Percentiles rank a stretch among this genome's conserved stretches.
phyloP scores from a whole-genome alignment of 2,113 vertebrate genomes.

The Andinoacara biseriatus region DNA sequence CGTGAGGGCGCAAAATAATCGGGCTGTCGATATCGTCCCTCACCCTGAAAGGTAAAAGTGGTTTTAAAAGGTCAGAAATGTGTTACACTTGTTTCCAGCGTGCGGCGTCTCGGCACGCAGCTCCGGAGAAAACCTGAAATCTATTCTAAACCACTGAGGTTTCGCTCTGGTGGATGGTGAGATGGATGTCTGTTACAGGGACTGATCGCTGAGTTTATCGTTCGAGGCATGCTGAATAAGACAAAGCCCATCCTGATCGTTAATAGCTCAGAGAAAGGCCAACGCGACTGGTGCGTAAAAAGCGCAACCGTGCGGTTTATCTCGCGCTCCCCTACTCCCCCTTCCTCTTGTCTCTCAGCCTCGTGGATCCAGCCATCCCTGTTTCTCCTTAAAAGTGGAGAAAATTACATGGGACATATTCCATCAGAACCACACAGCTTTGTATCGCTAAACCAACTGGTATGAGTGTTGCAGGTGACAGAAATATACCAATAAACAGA shows the following conservation, averaged over 20 bases:
- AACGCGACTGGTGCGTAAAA: slow-evolving; percentile 41
- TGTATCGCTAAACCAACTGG: neutral
- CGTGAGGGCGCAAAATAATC: slow-evolving; percentile 40
- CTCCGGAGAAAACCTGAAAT: neutral
- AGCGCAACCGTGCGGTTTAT: slow-evolving; percentile 34
- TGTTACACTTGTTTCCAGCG: neutral
- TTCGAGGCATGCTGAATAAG: neutral
- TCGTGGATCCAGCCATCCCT: neutral
- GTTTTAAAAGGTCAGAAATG: slow-evolving; percentile 35
- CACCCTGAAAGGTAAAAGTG: neutral
- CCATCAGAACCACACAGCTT: slow-evolving; percentile 12
- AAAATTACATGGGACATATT: neutral
- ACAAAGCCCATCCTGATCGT: neutral
- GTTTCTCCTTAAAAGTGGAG: neutral
- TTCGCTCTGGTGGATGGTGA: neutral
- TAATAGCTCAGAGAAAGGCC: fast-evolving
- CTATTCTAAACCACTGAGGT: neutral
- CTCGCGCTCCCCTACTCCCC: neutral
- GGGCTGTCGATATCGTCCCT: slow-evolving; percentile 22
- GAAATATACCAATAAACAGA: slow-evolving; percentile 7
- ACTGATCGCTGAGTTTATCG: neutral
- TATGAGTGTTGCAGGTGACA: slow-evolving; percentile 17
- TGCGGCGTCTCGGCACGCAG: neutral
- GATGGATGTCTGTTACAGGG: neutral
- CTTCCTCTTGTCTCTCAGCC: neutral